These are phyloP conservation scores for Tipula confusa DNA, from an alignment of 2,888 invertebrate genomes.

Conservation along the genomic window DNA sequence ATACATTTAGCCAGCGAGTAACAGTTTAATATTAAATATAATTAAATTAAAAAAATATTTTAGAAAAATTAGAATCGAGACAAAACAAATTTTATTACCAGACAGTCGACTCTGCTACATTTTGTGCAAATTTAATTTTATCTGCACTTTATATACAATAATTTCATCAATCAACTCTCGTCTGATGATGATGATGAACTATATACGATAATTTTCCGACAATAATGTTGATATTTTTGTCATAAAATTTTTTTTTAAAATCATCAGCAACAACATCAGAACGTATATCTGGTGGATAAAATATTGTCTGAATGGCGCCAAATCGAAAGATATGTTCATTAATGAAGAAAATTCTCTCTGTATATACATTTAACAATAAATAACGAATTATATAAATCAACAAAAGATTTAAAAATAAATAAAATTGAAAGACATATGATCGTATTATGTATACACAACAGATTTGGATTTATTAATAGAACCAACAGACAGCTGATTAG, in stretches of 20 bases:
- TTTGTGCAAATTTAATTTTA: no score
- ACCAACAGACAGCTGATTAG: not conserved
- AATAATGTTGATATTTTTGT: not conserved
- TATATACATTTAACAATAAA: constrained; percentile 4
- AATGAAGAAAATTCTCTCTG: not conserved
- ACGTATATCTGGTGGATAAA: not conserved
- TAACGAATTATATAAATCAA: constrained; percentile 3
- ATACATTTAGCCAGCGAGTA: no score
- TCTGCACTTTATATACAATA: no score
- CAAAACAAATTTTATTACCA: no score
- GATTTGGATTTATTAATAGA: not conserved
- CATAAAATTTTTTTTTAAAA: not conserved
- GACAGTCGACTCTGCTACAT: no score
- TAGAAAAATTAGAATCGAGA: no score
- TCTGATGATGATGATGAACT: not conserved
- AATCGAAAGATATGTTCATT: constrained; percentile 20
- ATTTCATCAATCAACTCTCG: not conserved
- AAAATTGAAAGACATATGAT: not conserved
- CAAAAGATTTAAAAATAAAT: constrained; percentile 12
- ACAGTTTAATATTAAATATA: no score
- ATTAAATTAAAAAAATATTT: no score
- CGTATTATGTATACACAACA: not conserved
- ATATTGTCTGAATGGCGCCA: constrained; percentile 1
- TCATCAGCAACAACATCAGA: not conserved
- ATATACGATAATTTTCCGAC: constrained; percentile 14